phyloP scores from a whole-genome alignment of 2,888 invertebrate species.

The Pseudococcus longispinus region DNA sequence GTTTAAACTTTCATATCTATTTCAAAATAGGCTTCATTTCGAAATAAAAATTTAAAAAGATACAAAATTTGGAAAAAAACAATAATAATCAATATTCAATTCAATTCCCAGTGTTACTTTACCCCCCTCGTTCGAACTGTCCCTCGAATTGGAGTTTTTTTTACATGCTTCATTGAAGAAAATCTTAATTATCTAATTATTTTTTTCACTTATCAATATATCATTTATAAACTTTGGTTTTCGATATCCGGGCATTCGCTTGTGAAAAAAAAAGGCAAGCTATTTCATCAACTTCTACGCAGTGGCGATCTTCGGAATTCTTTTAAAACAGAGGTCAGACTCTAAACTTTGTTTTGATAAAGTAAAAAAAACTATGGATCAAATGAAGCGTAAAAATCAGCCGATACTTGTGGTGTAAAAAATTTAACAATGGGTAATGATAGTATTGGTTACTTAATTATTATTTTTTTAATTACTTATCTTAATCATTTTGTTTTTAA shows the following conservation, averaged over 20 bases:
- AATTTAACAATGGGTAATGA: not conserved
- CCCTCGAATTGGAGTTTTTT: not conserved
- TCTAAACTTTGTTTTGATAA: constrained; percentile 8
- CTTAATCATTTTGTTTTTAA: not conserved
- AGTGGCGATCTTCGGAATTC: not conserved
- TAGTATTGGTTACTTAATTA: not conserved
- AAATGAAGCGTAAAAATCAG: not conserved
- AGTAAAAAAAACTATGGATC: not conserved
- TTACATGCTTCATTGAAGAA: not conserved
- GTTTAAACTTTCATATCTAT: no score
- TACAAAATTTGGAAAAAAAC: not conserved
- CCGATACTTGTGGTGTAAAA: not conserved
- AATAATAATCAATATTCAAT: not conserved
- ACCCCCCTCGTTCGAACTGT: not conserved
- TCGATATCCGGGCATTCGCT: constrained; percentile 2
- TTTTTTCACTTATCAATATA: not conserved
- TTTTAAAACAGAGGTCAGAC: not conserved
- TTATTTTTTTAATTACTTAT: not conserved
- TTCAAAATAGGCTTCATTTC: no score
- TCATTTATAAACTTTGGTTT: not conserved
- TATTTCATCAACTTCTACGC: constrained; percentile 28
- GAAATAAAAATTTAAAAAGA: not conserved
- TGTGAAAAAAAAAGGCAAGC: not conserved
- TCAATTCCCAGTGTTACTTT: no score
- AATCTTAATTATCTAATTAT: not conserved